A percentile compares a stretch with the other conserved stretches of the same genome.
Evolutionary conservation across 2,888 invertebrate genomes (phyloP).

Genomic region (Cerastis rubricosa): DNA sequence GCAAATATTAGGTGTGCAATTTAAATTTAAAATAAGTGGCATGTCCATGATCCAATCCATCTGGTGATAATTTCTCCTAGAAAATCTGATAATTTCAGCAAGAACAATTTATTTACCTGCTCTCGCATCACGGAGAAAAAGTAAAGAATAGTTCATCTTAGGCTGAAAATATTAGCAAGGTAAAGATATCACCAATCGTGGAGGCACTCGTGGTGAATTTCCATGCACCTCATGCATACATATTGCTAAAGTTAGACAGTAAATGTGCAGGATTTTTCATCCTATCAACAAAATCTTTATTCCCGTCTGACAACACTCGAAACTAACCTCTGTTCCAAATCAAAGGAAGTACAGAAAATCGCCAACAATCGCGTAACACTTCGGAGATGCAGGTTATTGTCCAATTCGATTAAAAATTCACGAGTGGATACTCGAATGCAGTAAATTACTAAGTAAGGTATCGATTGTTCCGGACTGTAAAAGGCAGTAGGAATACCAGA

Average conservation of each 20-base stretch:
- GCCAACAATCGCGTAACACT: conserved; percentile 57
- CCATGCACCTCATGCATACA: too few relatives aligned
- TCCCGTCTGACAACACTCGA: background rate
- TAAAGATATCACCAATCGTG: background rate
- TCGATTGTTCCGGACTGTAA: conserved; percentile 79
- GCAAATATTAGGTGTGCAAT: too few relatives aligned
- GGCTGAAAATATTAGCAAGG: background rate
- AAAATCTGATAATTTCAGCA: background rate
- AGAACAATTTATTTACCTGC: background rate
- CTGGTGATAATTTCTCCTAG: background rate
- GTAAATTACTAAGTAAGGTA: conserved; percentile 82
- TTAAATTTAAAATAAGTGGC: too few relatives aligned
- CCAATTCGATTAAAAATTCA: conserved; percentile 71
- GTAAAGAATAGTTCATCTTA: background rate
- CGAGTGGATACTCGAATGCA: conserved; percentile 74
- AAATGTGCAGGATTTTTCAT: conserved; percentile 10
- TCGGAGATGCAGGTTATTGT: conserved; percentile 66
- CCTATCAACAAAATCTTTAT: conserved; percentile 14
- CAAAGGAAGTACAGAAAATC: conserved; percentile 43
- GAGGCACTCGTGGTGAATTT: background rate
- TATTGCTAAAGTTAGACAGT: background rate
- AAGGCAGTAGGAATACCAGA: conserved; percentile 78
- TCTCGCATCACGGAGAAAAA: background rate
- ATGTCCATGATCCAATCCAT: too few relatives aligned
- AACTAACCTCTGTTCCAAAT: conserved; percentile 22